Conservation (phyloP, 2,113 vertebrate species). For the Crocuta crocuta region DNA sequence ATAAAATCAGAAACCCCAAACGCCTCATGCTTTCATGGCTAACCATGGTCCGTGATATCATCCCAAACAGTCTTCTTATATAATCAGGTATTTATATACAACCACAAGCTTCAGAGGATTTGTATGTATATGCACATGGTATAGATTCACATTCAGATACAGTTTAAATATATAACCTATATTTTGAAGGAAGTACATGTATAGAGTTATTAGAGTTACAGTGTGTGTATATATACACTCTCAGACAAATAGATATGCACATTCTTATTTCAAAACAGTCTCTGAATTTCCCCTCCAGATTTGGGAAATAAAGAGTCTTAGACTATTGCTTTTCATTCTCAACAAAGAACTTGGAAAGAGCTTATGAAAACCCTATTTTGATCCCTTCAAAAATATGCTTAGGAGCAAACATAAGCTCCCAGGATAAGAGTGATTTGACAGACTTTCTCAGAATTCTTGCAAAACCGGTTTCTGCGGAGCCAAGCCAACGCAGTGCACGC, state of each 20-base stretch:
- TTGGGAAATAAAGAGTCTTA: constrained; percentile 11
- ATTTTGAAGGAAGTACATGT: neutral
- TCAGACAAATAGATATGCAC: neutral
- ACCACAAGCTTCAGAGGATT: neutral
- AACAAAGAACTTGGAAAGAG: constrained; percentile 52
- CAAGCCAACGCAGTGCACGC: neutral
- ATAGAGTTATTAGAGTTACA: neutral
- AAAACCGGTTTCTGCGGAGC: constrained; percentile 15
- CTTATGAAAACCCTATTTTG: constrained; percentile 49
- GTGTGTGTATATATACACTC: neutral
- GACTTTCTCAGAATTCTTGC: constrained; percentile 48
- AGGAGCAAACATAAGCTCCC: constrained; percentile 53
- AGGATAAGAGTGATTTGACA: constrained; percentile 55
- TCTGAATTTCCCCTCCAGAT: neutral
- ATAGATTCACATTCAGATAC: neutral
- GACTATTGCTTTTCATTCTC: constrained; percentile 64
- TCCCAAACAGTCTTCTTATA: neutral
- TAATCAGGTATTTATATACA: neutral
- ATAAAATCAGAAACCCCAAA: constrained; percentile 35
- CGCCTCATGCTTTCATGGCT: constrained; percentile 15
- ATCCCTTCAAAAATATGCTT: constrained; percentile 47
- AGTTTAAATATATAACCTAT: neutral
- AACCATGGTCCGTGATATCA: neutral
- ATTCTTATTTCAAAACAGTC: constrained; percentile 47
- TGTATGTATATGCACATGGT: neutral